These are phyloP conservation scores for Dendropsophus ebraccatus DNA, from an alignment of 2,113 vertebrate species.

Conservation along the genomic window DNA sequence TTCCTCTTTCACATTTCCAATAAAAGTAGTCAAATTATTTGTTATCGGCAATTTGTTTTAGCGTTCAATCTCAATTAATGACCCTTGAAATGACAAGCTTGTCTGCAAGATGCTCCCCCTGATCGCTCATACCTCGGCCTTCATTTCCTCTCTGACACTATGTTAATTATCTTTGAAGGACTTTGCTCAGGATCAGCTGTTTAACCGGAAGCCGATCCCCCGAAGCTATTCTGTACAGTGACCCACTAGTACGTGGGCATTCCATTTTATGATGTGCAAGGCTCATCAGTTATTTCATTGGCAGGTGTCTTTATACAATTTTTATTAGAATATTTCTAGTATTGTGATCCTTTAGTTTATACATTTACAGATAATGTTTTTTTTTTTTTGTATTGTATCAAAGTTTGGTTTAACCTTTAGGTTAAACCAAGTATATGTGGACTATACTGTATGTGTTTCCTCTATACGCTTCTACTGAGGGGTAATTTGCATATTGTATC, in stretches of 20 bases:
- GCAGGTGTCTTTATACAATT: background rate
- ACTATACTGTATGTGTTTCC: no score
- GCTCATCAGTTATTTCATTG: background rate
- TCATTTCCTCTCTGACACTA: background rate
- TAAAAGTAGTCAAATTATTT: background rate
- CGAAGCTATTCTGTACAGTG: background rate
- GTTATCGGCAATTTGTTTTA: constrained; percentile 28
- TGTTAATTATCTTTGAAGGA: constrained; percentile 27
- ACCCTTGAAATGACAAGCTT: constrained; percentile 42
- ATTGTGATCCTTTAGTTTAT: no score
- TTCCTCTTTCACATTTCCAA: background rate
- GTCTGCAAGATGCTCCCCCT: constrained; percentile 19
- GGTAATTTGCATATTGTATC: no score
- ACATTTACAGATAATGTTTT: no score
- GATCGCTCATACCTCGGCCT: background rate
- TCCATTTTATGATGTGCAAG: background rate
- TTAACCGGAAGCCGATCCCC: background rate
- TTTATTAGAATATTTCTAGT: no score
- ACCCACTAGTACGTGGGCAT: background rate
- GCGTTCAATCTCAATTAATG: constrained; percentile 39
- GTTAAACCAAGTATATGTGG: no score
- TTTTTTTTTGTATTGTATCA: no score
- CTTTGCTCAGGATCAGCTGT: constrained; percentile 9
- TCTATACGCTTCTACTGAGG: no score
- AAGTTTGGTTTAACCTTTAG: no score